Evolutionary conservation across 2,888 invertebrate species (phyloP), one percentile per base, ranked within the genome.

Genomic region (Cabera pusaria): DNA sequence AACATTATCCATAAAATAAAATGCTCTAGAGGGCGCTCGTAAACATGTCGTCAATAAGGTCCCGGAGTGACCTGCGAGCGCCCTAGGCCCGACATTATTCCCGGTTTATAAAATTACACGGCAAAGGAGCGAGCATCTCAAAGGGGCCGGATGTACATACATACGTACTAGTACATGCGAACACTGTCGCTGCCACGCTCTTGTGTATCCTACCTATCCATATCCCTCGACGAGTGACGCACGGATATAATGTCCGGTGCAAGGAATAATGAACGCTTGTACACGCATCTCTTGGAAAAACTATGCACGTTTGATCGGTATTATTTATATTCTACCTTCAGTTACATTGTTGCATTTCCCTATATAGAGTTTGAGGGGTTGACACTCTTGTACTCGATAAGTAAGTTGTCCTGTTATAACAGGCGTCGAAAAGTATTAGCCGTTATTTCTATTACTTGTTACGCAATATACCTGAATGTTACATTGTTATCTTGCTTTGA

Each of bases 21-120:
- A 59, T 49, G 42, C 34, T 64, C 60, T 57, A 62, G 53, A 59
- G 58, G 51, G 51, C 44, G 56, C 45, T 64, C 58, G 71, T 75
- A 72, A 72, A 76, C 66, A 76, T 76, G 68, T 72, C 68, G 64
- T 67, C 71, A 72, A 72, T 75, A 72, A 72, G 66, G 67, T 64
- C 60, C 56, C 60, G 49, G 55, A 67, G 62, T 69, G 74, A 69
- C 72, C 72, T 59, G 53, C 43, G 52, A 58, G 46, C 56, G 63
- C 69, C 64, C 54, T 53, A 54, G 58, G 66, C 66, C 46, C 47
- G 54, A 68, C 68, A 68, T 71, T 72, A 67, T 75, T 69, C 64
- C 62, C 59, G 61, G 58, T 67, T 75, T 75, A 76, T 76, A 72
- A 76, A 75, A 74, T 78, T 76, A 75, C 61, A 50, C 60, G 49